phyloP scores from a whole-genome alignment of 2,888 invertebrate genomes.

The Spatulosminthurus flaviceps region DNA sequence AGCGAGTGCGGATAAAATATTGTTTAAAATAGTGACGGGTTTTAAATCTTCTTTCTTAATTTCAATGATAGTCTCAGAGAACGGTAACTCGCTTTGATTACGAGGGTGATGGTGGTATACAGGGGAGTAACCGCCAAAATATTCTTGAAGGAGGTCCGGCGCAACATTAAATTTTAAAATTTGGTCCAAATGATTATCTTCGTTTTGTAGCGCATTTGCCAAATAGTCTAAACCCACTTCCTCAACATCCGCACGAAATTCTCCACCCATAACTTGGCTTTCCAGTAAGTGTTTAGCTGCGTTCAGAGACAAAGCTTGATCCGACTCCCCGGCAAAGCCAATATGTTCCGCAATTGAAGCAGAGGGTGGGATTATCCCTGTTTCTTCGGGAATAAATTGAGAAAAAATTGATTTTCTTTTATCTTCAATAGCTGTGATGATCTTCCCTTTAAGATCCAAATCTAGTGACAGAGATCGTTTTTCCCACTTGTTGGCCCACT shows the following conservation, averaged over 20 bases:
- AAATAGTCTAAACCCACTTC: constrained; percentile 58
- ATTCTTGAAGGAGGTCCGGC: constrained; percentile 49
- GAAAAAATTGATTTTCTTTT: constrained; percentile 57
- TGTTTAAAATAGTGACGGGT: constrained; percentile 25
- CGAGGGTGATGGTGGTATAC: constrained; percentile 34
- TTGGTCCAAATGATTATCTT: constrained; percentile 32
- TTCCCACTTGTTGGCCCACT: constrained; percentile 61
- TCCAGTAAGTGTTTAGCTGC: background rate
- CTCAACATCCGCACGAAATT: constrained; percentile 41
- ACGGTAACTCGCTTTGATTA: background rate
- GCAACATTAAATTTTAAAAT: constrained; percentile 46
- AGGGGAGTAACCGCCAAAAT: constrained; percentile 34
- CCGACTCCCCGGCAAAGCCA: constrained; percentile 27
- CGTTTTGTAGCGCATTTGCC: constrained; percentile 28
- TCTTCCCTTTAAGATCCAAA: constrained; percentile 61
- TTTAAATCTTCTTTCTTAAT: constrained; percentile 31
- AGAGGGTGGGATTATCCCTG: constrained; percentile 34
- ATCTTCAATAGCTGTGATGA: constrained; percentile 61
- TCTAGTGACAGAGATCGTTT: constrained; percentile 60
- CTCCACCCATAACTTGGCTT: constrained; percentile 6
- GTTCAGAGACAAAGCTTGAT: background rate
- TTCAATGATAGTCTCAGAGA: background rate
- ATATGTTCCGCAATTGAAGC: constrained; percentile 55
- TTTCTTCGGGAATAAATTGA: constrained; percentile 59
- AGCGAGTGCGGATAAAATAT: constrained; percentile 26